These are phyloP conservation scores for Paguma larvata DNA, from an alignment of 2,797 vertebrate genomes.

Conservation along the genomic window DNA sequence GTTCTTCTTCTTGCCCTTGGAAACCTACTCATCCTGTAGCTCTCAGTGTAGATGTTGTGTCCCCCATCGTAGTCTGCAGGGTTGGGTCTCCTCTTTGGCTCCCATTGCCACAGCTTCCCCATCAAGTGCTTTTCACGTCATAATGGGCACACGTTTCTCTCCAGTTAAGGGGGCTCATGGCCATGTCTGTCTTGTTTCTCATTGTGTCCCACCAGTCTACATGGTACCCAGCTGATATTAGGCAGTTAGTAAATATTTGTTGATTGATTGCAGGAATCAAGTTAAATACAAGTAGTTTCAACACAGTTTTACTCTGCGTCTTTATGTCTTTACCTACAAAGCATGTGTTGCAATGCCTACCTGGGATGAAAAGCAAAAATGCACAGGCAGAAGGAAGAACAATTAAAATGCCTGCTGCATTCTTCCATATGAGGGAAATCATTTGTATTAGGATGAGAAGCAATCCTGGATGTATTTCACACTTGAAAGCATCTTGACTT, in stretches of 20 bases:
- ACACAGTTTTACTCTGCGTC: not conserved
- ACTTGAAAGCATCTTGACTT: not conserved
- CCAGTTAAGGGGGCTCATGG: too few species aligned
- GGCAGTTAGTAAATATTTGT: not conserved
- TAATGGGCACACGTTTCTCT: not conserved
- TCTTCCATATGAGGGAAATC: not conserved
- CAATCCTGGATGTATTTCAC: not conserved
- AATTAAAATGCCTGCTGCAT: not conserved
- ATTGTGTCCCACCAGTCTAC: not conserved
- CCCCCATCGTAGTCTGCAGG: not conserved
- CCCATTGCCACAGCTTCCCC: accelerated
- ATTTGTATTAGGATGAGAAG: not conserved
- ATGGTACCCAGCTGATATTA: not conserved
- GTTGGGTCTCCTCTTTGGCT: not conserved
- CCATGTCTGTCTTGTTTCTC: not conserved
- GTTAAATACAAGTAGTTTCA: not conserved
- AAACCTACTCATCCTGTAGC: not conserved
- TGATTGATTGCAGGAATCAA: not conserved
- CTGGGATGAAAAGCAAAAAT: not conserved
- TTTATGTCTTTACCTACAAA: not conserved
- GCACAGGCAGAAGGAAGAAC: not conserved
- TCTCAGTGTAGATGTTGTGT: accelerated
- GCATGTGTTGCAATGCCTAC: too few species aligned
- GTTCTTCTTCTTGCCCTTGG: not conserved
- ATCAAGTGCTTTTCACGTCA: not conserved